Conservation (phyloP, 2,113 vertebrate species). For the Hiodon tergisus region DNA sequence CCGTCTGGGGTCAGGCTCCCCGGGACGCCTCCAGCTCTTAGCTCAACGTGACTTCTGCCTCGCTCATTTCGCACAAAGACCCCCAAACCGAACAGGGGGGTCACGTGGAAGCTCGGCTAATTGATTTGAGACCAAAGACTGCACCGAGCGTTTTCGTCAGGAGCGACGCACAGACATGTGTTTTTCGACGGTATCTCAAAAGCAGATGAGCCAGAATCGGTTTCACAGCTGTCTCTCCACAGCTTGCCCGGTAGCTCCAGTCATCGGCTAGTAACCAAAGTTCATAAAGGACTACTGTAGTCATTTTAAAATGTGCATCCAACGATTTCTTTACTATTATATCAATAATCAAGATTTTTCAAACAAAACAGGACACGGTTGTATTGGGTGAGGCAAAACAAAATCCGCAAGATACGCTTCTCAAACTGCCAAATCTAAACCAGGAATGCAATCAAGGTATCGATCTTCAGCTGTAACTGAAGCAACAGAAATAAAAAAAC, state of each 20-base stretch:
- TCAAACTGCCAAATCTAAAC: too few species aligned
- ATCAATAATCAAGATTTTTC: neutral
- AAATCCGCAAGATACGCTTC: too few species aligned
- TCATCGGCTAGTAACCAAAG: neutral
- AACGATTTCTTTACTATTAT: neutral
- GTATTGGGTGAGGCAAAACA: too few species aligned
- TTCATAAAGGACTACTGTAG: conserved; percentile 8
- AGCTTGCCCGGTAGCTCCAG: neutral
- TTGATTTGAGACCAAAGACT: conserved; percentile 27
- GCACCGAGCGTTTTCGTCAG: conserved; percentile 24
- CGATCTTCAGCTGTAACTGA: too few species aligned
- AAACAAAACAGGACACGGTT: neutral
- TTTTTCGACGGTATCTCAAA: conserved; percentile 28
- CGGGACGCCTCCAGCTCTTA: neutral
- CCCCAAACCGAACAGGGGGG: neutral
- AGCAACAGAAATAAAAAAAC: too few species aligned
- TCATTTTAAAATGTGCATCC: neutral
- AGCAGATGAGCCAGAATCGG: conserved; percentile 22
- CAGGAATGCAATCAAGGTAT: too few species aligned
- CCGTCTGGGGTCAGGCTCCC: conserved; percentile 13
- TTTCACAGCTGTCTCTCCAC: conserved; percentile 21
- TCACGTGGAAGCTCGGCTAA: conserved; percentile 14
- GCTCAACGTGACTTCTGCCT: neutral
- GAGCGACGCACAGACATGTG: conserved; percentile 23
- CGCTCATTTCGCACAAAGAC: neutral